Conservation (phyloP, 2,797 vertebrate genomes). For the Spinibarbus caldwelli region DNA sequence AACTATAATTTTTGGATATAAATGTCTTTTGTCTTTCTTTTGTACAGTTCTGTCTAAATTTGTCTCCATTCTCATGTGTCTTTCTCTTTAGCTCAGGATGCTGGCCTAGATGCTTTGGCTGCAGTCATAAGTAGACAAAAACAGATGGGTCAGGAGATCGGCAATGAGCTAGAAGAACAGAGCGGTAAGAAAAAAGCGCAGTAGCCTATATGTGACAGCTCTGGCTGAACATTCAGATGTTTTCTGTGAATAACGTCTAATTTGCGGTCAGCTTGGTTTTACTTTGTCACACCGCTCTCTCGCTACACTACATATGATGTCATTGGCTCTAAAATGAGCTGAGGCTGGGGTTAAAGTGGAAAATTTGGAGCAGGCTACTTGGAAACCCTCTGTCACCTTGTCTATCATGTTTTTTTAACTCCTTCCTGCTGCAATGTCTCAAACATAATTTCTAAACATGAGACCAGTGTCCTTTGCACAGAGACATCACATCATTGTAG, state of each 20-base stretch:
- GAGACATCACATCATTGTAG: neutral
- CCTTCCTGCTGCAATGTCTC: neutral
- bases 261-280: constrained; percentile 19
- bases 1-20: neutral
- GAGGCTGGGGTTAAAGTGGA: neutral
- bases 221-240: constrained; percentile 8
- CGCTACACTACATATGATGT: constrained; percentile 3
- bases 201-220: neutral
- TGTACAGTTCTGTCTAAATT: constrained; percentile 25
- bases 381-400: constrained; percentile 1
- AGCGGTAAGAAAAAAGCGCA: constrained; percentile 83
- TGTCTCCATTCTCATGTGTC: neutral
- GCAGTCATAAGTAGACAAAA: constrained; percentile 93
- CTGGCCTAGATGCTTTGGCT: constrained; percentile 91
- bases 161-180: constrained; percentile 95
- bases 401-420: constrained; percentile 10
- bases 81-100: constrained; percentile 87
- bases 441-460: neutral
- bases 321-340: neutral
- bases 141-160: constrained; percentile 95
- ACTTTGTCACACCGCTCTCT: neutral
- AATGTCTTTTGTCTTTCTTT: constrained; percentile 43
- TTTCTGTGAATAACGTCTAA: constrained; percentile 30
- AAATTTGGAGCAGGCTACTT: neutral
- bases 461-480: neutral